Percentiles rank a stretch among this genome's conserved stretches.
phyloP scores from a whole-genome alignment of 2,797 vertebrate genomes.

The Eupleurogrammus muticus region DNA sequence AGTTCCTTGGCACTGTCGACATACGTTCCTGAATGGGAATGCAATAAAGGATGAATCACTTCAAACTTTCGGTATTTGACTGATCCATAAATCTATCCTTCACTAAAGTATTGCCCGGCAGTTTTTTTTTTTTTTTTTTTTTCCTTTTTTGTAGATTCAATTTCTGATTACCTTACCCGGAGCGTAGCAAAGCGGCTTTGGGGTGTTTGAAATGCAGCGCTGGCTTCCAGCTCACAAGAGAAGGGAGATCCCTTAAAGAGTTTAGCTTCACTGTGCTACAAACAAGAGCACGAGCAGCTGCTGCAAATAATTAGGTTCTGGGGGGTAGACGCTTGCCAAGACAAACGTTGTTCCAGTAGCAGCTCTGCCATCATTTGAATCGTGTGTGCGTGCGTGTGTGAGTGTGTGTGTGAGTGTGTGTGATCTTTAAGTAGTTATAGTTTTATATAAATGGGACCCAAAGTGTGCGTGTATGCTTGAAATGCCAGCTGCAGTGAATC shows the following conservation, averaged over 20 bases:
- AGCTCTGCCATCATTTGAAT: constrained; percentile 67
- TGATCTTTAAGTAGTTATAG: not conserved
- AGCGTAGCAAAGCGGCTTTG: constrained; percentile 46
- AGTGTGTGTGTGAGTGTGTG: constrained; percentile 7
- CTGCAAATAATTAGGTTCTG: constrained; percentile 81
- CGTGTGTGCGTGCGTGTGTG: constrained; percentile 14
- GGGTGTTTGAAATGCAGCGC: constrained; percentile 23
- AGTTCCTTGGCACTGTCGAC: constrained; percentile 18
- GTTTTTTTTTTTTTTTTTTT: too few relatives aligned
- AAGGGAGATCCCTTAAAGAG: constrained; percentile 71
- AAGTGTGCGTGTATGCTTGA: constrained; percentile 13
- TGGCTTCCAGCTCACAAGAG: constrained; percentile 57
- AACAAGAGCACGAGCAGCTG: constrained; percentile 82
- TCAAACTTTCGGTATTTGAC: constrained; percentile 31
- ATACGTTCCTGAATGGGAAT: constrained; percentile 20
- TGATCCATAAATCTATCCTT: constrained; percentile 49
- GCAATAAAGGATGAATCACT: constrained; percentile 29
- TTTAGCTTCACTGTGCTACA: constrained; percentile 75
- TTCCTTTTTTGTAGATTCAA: too few relatives aligned
- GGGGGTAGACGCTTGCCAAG: constrained; percentile 74
- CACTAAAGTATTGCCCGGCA: constrained; percentile 38
- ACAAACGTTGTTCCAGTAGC: constrained; percentile 85
- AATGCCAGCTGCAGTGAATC: constrained; percentile 54
- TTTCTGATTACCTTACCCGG: constrained; percentile 52
- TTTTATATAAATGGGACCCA: too few relatives aligned